Conservation (phyloP, 2,888 invertebrate genomes). For the Hirtodrosophila cameraria region DNA sequence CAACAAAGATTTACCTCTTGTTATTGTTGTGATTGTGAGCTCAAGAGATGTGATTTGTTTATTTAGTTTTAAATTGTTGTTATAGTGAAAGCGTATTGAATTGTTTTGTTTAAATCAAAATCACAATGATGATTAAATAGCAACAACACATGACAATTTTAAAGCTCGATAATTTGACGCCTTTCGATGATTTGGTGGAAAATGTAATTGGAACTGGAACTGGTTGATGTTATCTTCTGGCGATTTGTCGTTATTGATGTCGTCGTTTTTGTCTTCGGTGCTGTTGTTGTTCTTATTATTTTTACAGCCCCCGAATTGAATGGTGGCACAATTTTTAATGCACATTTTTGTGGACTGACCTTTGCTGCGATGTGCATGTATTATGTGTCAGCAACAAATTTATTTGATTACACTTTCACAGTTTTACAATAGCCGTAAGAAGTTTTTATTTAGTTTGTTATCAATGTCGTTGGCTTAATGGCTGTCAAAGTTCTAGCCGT, state of each 20-base stretch:
- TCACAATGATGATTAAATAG: constrained; percentile 66
- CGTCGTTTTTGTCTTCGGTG: constrained; percentile 14
- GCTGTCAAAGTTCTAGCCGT: constrained; percentile 31
- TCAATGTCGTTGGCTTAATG: constrained; percentile 60
- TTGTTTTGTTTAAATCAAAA: constrained; percentile 47
- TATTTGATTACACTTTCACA: constrained; percentile 74
- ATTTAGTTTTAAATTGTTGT: neutral
- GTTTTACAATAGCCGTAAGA: constrained; percentile 42
- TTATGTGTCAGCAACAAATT: constrained; percentile 53
- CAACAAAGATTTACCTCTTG: constrained; percentile 49
- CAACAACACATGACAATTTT: constrained; percentile 73
- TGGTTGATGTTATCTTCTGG: constrained; percentile 40
- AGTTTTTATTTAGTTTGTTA: constrained; percentile 39
- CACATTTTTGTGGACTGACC: constrained; percentile 66
- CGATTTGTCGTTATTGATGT: constrained; percentile 18
- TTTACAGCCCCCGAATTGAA: constrained; percentile 43
- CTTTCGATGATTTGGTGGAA: constrained; percentile 48
- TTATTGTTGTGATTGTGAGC: constrained; percentile 8
- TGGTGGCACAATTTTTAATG: constrained; percentile 63
- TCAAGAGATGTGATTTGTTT: neutral
- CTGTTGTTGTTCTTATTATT: constrained; percentile 15
- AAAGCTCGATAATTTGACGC: constrained; percentile 59
- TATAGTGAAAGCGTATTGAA: constrained; percentile 1
- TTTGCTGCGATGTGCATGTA: constrained; percentile 23
- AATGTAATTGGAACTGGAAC: constrained; percentile 50